phyloP scores from a whole-genome alignment of 1,140 invertebrate genomes.

The Metaphire vulgaris region DNA sequence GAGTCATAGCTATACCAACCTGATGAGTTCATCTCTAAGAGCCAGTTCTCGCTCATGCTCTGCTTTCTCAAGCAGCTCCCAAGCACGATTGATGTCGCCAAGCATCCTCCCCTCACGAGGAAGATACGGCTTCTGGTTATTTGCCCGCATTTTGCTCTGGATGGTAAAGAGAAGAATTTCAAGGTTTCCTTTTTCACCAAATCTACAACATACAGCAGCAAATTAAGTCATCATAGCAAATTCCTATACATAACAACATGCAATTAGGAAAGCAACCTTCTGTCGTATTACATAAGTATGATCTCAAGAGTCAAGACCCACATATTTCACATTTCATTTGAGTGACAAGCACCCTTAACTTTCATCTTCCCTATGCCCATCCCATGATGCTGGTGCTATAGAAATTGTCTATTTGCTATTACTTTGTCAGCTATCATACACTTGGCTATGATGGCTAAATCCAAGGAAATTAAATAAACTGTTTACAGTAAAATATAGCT shows the following conservation, averaged over 20 bases:
- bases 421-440: too few species aligned
- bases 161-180: conserved; percentile 95
- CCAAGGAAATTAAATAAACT: too few species aligned
- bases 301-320: too few species aligned
- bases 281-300: too few species aligned
- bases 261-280: too few species aligned
- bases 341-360: too few species aligned
- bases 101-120: conserved; percentile 97
- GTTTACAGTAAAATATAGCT: too few species aligned
- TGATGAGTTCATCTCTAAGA: conserved; percentile 74
- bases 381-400: neutral
- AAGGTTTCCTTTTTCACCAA: conserved; percentile 95
- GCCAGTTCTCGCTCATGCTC: conserved; percentile 96
- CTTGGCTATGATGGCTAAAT: too few species aligned
- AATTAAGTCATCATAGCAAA: neutral
- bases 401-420: too few species aligned
- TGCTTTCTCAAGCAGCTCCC: conserved; percentile 93
- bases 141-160: conserved; percentile 97
- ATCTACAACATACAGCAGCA: conserved; percentile 52
- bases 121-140: conserved; percentile 94
- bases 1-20: too few species aligned
- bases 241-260: neutral
- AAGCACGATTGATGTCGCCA: conserved; percentile 97
- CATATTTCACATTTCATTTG: too few species aligned
- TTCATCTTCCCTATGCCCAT: neutral